phyloP scores from a whole-genome alignment of 2,888 invertebrate species.

The Lysandra bellargus region DNA sequence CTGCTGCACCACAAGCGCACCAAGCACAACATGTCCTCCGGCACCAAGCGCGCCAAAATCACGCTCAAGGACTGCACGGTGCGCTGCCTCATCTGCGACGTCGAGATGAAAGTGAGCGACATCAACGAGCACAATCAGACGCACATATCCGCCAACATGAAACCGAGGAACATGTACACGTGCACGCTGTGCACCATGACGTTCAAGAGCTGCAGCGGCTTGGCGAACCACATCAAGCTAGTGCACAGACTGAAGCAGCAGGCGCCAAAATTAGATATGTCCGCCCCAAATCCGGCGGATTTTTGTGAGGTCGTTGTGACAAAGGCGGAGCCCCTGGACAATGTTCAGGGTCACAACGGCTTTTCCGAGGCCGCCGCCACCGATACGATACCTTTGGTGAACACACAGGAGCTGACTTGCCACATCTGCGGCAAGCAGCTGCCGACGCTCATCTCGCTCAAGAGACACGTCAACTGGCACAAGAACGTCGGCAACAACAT shows the following conservation, averaged over 20 bases:
- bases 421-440: conserved; percentile 71
- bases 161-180: conserved; percentile 70
- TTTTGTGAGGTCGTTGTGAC: conserved; percentile 81
- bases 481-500: conserved; percentile 64
- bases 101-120: conserved; percentile 68
- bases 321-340: conserved; percentile 76
- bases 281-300: conserved; percentile 66
- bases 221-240: conserved; percentile 71
- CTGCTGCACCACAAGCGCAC: conserved; percentile 69
- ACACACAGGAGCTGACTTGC: conserved; percentile 67
- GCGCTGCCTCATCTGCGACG: conserved; percentile 69
- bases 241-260: conserved; percentile 61
- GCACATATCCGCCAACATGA: conserved; percentile 65
- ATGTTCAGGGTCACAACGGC: conserved; percentile 76
- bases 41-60: conserved; percentile 67
- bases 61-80: conserved; percentile 69
- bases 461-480: conserved; percentile 74
- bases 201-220: conserved; percentile 66
- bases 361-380: conserved; percentile 58
- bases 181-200: conserved; percentile 67
- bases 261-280: conserved; percentile 45
- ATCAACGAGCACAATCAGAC: conserved; percentile 72
- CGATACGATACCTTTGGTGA: conserved; percentile 48
- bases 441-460: conserved; percentile 67
- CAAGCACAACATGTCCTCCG: conserved; percentile 71